Evolutionary conservation across 2,888 invertebrate genomes (phyloP).

Genomic region (Itoplectis maculator): DNA sequence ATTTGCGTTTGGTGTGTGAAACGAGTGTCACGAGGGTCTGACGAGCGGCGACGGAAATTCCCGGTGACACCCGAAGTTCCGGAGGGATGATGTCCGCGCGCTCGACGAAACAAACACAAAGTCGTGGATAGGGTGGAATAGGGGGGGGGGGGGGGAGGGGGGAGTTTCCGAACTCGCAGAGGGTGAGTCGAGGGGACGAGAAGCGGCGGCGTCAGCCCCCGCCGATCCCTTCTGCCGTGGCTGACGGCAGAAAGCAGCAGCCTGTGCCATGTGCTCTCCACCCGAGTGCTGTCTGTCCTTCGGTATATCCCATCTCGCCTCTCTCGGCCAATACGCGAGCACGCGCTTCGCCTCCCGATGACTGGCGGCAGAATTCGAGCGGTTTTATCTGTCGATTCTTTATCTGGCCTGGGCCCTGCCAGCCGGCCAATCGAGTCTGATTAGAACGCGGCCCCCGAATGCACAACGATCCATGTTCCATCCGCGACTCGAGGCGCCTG

Average conservation of each 20-base stretch:
- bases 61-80: slow-evolving; percentile 56
- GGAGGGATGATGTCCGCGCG: slow-evolving; percentile 61
- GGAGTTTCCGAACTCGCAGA: slow-evolving; percentile 49
- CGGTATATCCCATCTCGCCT: not conserved
- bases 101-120: slow-evolving; percentile 49
- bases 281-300: slow-evolving; percentile 20
- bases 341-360: not conserved
- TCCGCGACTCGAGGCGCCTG: slow-evolving; percentile 15
- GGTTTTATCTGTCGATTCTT: slow-evolving; percentile 31
- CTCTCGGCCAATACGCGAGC: slow-evolving; percentile 6
- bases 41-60: slow-evolving; percentile 25
- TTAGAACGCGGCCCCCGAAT: slow-evolving; percentile 12
- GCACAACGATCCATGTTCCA: slow-evolving; percentile 28
- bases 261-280: slow-evolving; percentile 47
- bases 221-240: slow-evolving; percentile 28
- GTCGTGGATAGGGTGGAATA: slow-evolving; percentile 13
- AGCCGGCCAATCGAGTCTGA: slow-evolving; percentile 1
- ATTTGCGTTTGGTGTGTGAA: not conserved
- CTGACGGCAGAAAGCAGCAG: slow-evolving; percentile 11
- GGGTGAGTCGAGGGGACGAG: slow-evolving; percentile 32
- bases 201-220: slow-evolving; percentile 48
- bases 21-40: not conserved
- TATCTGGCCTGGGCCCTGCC: slow-evolving; percentile 3
- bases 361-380: not conserved
- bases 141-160: not conserved